These are phyloP conservation scores for Dicyrtomina minuta DNA, from an alignment of 2,888 invertebrate species.

Conservation along the genomic window DNA sequence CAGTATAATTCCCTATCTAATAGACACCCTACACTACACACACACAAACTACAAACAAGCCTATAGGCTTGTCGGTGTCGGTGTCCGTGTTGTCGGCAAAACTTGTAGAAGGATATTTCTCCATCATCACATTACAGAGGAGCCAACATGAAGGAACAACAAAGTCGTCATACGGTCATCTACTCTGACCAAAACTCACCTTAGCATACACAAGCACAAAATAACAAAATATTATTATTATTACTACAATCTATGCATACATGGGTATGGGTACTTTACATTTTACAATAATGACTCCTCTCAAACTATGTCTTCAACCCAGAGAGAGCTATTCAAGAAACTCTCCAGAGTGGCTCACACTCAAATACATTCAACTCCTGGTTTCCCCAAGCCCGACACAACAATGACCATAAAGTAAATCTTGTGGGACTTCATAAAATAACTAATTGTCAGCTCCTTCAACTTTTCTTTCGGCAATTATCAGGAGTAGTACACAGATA, in stretches of 20 bases:
- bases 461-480: not conserved
- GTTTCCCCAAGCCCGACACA: not conserved
- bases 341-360: too few relatives aligned
- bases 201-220: not conserved
- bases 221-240: not conserved
- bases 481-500: too few relatives aligned
- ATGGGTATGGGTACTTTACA: not conserved
- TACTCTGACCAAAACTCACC: slow-evolving; percentile 15
- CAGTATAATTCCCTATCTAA: too few relatives aligned
- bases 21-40: too few relatives aligned
- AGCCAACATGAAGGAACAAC: slow-evolving; percentile 5
- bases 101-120: not conserved
- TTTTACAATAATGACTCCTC: not conserved
- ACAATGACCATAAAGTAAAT: not conserved
- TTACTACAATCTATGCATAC: not conserved
- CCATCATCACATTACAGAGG: not conserved
- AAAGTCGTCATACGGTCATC: slow-evolving; percentile 25
- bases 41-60: too few relatives aligned
- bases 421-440: slow-evolving; percentile 10
- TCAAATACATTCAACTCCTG: not conserved
- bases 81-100: slow-evolving; percentile 6
- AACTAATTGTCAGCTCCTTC: not conserved
- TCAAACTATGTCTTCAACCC: too few relatives aligned
- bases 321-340: too few relatives aligned
- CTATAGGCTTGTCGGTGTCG: not conserved